These are phyloP conservation scores for Galaxias olidus DNA, from an alignment of 2,797 vertebrate species.

Conservation along the genomic window DNA sequence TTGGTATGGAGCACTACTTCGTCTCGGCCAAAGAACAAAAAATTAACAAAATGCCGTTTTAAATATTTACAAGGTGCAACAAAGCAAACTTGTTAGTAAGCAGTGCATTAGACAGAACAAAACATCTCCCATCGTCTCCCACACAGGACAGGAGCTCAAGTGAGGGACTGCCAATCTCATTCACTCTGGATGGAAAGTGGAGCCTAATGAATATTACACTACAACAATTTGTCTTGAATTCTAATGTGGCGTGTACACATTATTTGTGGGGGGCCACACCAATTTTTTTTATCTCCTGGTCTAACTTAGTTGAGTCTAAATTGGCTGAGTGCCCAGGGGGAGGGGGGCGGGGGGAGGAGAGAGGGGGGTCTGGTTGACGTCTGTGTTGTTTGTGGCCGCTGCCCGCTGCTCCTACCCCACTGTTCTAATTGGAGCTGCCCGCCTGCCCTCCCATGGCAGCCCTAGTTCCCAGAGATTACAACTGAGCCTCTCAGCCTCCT, in stretches of 20 bases:
- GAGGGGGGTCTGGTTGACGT: constrained; percentile 46
- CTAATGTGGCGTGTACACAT: constrained; percentile 45
- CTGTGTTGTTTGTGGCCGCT: constrained; percentile 55
- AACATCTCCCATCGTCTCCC: constrained; percentile 53
- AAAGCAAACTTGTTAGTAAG: constrained; percentile 53
- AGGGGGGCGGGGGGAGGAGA: constrained; percentile 34
- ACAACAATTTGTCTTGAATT: constrained; percentile 46
- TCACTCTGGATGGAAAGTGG: constrained; percentile 45
- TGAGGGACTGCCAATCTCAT: constrained; percentile 56
- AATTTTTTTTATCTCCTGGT: constrained; percentile 34
- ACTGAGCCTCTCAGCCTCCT: constrained; percentile 58
- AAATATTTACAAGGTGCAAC: constrained; percentile 64
- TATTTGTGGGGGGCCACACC: constrained; percentile 15
- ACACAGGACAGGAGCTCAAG: constrained; percentile 50
- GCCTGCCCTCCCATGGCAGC: constrained; percentile 58
- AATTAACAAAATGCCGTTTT: constrained; percentile 40
- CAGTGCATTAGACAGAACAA: constrained; percentile 58
- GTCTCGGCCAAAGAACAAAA: constrained; percentile 9
- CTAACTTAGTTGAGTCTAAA: constrained; percentile 19
- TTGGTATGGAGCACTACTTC: background rate
- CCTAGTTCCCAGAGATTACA: constrained; percentile 61
- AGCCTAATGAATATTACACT: constrained; percentile 51
- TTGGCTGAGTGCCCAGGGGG: constrained; percentile 25
- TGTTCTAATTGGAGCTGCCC: constrained; percentile 68
- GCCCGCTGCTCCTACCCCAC: constrained; percentile 60